Evolutionary conservation across 2,113 vertebrate genomes (phyloP).

Genomic region (Chrysochloris asiatica): DNA sequence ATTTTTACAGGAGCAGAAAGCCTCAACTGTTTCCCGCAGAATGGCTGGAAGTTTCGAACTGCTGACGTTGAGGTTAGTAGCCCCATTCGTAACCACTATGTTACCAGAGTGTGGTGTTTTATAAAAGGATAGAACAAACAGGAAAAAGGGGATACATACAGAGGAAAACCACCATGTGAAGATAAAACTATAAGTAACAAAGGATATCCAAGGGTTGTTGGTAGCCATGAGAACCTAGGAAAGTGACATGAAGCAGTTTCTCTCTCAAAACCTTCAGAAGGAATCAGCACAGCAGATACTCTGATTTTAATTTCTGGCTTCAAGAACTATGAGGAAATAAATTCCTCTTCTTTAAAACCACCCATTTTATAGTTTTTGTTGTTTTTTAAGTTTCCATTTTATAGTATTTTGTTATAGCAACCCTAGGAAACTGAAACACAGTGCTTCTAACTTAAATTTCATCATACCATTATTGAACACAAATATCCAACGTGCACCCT

Average conservation of each 20-base stretch:
- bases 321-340: background rate
- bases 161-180: background rate
- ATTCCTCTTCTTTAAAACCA: background rate
- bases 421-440: background rate
- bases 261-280: background rate
- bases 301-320: background rate
- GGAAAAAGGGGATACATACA: background rate
- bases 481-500: constrained; percentile 53
- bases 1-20: too few species aligned
- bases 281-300: background rate
- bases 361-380: too few species aligned
- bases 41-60: too few species aligned
- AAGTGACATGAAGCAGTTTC: background rate
- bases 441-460: constrained; percentile 37
- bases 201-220: background rate
- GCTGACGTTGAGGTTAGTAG: too few species aligned
- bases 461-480: constrained; percentile 40
- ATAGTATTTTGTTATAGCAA: background rate
- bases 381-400: too few species aligned
- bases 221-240: background rate
- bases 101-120: background rate
- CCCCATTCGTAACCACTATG: too few species aligned
- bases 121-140: background rate
- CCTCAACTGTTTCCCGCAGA: too few species aligned
- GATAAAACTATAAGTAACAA: background rate